Evolutionary conservation across 2,888 invertebrate genomes (phyloP), one percentile per base, ranked within the genome.

Genomic region (Drosophila sordidula): DNA sequence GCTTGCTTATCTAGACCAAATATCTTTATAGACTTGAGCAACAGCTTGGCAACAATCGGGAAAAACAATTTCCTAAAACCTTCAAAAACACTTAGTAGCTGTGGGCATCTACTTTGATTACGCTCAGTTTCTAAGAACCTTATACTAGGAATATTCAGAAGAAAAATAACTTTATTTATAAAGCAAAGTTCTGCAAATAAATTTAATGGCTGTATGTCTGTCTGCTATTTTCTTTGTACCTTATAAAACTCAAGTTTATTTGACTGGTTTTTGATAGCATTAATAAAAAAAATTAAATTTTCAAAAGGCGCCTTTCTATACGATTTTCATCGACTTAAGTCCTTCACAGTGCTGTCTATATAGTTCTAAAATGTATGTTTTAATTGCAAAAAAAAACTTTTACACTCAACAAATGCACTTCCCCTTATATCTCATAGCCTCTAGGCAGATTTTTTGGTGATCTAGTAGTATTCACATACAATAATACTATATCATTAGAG

Each of bases 11-110:
- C 68, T 44, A n/a, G 8, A 12, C n/a, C 11, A 34, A 66, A 58
- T 58, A 68, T 68, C 52, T 68, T 67, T 68, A 59, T 68, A 45
- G 46, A 38, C 46, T 41, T n/a, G 8, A 16, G 18, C 49, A 25
- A 11, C 6, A 18, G 25, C 63, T 46, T 64, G 52, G 39, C 45
- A 64, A 64, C 58, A 58, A 26, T 34, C 9, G 1, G 1, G 9
- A 14, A 16, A 25, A 11, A 6, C 11, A 50, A 25, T 14, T 38
- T 11, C 14, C 9, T 11, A n/a, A 22, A 18, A 18, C 18, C 2
- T 32, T 34, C 34, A n/a, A 11, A 34, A 4, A 34, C 34, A 34
- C 6, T 29, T 29, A 22, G 22, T 4, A 22, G 22, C 22, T 22
- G 22, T 22, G 22, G 4, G 22, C 6, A 29, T 29, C 26, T 29